These are phyloP conservation scores for Rhodophaea formosa DNA, from an alignment of 2,888 invertebrate species.

Conservation along the genomic window DNA sequence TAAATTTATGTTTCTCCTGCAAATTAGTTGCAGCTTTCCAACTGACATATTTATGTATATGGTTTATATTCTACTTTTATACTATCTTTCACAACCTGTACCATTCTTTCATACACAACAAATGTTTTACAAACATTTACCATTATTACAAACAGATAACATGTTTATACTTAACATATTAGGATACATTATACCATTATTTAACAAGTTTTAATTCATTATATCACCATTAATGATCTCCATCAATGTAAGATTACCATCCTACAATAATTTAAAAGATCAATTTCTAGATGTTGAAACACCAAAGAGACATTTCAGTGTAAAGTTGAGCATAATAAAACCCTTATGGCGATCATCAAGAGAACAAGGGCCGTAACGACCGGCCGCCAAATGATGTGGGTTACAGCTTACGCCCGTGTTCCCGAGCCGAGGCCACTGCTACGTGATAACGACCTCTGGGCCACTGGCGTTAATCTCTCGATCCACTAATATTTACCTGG, in stretches of 20 bases:
- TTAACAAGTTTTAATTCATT: background rate
- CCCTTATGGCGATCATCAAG: slow-evolving; percentile 56
- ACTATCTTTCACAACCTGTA: slow-evolving; percentile 30
- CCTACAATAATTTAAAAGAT: background rate
- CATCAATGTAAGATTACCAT: no score
- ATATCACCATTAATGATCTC: background rate
- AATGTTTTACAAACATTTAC: background rate
- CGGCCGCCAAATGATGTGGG: slow-evolving; percentile 54
- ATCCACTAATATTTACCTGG: slow-evolving; percentile 44
- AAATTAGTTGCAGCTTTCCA: slow-evolving; percentile 14
- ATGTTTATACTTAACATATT: background rate
- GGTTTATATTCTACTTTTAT: background rate
- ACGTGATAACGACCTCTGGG: slow-evolving; percentile 24
- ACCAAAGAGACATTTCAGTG: slow-evolving; percentile 37
- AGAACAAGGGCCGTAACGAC: slow-evolving; percentile 52
- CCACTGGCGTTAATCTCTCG: slow-evolving; percentile 51
- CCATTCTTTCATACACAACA: slow-evolving; percentile 27
- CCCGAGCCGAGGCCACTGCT: slow-evolving; percentile 38
- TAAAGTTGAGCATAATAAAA: slow-evolving; percentile 52
- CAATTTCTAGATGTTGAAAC: slow-evolving; percentile 26
- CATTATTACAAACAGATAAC: background rate
- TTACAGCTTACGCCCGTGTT: slow-evolving; percentile 49
- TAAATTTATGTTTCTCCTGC: background rate
- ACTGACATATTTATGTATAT: background rate
- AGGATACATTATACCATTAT: background rate